These are phyloP conservation scores for Sthenelais limicola DNA, from an alignment of 2,888 invertebrate species.

Conservation along the genomic window DNA sequence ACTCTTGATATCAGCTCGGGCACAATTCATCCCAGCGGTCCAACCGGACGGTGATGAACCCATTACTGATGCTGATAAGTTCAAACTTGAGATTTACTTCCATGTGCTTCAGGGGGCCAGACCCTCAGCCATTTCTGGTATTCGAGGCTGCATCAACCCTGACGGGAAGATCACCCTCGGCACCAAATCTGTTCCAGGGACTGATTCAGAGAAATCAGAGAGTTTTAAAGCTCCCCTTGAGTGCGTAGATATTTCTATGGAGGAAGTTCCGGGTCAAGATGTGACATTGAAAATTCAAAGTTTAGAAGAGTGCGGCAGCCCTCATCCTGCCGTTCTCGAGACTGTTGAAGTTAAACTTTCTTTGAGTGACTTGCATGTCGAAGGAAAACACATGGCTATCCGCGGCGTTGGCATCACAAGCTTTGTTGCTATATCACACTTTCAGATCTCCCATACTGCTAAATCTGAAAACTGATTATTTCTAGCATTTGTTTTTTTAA, in stretches of 20 bases:
- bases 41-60: background rate
- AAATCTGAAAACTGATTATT: background rate
- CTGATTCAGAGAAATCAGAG: conserved; percentile 11
- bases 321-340: background rate
- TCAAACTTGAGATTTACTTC: conserved; percentile 25
- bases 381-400: conserved; percentile 22
- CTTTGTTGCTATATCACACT: conserved; percentile 25
- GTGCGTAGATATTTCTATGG: conserved; percentile 17
- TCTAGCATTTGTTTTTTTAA: no score
- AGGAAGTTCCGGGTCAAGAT: conserved; percentile 12
- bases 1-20: conserved; percentile 3
- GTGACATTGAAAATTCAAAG: conserved; percentile 19
- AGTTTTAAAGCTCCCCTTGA: background rate
- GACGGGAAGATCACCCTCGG: background rate
- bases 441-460: background rate
- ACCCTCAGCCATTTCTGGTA: conserved; percentile 17
- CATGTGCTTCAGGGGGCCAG: conserved; percentile 16
- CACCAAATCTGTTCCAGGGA: conserved; percentile 25
- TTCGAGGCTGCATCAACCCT: conserved; percentile 2
- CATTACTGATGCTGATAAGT: background rate
- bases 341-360: conserved; percentile 4
- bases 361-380: background rate
- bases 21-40: background rate
- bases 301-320: conserved; percentile 9
- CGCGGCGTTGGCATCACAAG: conserved; percentile 14